Conservation (phyloP, 2,113 vertebrate genomes). For the Anarrhichthys ocellatus region DNA sequence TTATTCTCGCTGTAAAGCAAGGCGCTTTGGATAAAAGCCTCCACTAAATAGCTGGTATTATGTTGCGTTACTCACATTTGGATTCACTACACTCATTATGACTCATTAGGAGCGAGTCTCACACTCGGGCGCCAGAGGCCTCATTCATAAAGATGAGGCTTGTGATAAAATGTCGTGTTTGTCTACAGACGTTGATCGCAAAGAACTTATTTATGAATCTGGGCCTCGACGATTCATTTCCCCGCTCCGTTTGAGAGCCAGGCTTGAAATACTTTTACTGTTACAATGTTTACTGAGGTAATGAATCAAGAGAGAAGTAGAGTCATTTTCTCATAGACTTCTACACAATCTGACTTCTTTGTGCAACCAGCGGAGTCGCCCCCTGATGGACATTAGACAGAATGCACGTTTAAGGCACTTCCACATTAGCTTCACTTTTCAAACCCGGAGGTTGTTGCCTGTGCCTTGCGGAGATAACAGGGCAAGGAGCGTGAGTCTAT, state of each 20-base stretch:
- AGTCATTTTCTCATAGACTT: no score
- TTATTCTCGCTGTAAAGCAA: slow-evolving; percentile 38
- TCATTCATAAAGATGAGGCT: slow-evolving; percentile 63
- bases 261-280: not conserved
- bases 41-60: slow-evolving; percentile 54
- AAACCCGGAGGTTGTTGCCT: no score
- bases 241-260: not conserved
- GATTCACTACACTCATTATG: slow-evolving; percentile 63
- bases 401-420: no score
- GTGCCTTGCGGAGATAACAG: no score
- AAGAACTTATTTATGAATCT: slow-evolving; percentile 45
- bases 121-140: slow-evolving; percentile 32
- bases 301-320: no score
- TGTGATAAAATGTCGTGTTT: slow-evolving; percentile 54
- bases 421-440: no score
- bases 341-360: no score
- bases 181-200: slow-evolving; percentile 38
- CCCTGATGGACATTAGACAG: no score
- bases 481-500: not conserved
- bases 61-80: slow-evolving; percentile 55
- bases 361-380: no score
- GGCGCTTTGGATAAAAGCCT: slow-evolving; percentile 58
- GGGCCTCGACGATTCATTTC: slow-evolving; percentile 33
- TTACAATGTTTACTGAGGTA: not conserved
- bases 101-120: slow-evolving; percentile 58